These are phyloP conservation scores for human DNA, from an alignment of 2,113 vertebrate genomes.

Conservation along the genomic window DNA sequence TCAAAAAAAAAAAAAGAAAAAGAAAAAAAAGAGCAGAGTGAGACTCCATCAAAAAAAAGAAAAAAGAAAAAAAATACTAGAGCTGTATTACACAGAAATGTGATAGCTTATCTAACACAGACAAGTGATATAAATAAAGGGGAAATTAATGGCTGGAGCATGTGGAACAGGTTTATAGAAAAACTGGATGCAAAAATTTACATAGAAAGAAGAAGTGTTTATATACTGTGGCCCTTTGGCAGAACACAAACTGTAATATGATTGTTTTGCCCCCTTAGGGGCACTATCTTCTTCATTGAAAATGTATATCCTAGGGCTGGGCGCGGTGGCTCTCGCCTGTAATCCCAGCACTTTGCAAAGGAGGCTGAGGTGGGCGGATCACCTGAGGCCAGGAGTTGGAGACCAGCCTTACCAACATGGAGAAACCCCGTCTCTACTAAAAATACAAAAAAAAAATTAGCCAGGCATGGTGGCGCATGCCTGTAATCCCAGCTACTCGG, in stretches of 20 bases:
- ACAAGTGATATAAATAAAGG: not conserved
- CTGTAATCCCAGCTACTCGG: too few species aligned
- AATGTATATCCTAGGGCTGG: not conserved
- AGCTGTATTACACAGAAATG: not conserved
- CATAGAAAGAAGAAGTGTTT: constrained; percentile 9
- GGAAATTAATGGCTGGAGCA: not conserved
- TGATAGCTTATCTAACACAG: not conserved
- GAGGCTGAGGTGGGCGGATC: too few species aligned
- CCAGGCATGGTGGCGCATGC: too few species aligned
- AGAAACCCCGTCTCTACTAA: too few species aligned
- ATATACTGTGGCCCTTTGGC: not conserved
- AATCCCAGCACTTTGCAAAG: too few species aligned
- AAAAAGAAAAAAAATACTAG: not conserved
- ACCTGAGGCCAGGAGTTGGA: too few species aligned
- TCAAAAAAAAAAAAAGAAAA: too few species aligned
- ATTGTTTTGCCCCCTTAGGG: not conserved
- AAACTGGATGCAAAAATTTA: not conserved
- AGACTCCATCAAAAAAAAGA: too few species aligned
- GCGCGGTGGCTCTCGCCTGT: too few species aligned
- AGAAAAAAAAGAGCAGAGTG: too few species aligned
- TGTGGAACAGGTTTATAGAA: constrained; percentile 4
- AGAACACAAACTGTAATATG: not conserved
- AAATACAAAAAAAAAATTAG: too few species aligned
- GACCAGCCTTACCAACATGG: too few species aligned
- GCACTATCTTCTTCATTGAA: not conserved